Base-by-base conservation (phyloP, 2,113 vertebrate species). In the Pluvialis apricaria region DNA sequence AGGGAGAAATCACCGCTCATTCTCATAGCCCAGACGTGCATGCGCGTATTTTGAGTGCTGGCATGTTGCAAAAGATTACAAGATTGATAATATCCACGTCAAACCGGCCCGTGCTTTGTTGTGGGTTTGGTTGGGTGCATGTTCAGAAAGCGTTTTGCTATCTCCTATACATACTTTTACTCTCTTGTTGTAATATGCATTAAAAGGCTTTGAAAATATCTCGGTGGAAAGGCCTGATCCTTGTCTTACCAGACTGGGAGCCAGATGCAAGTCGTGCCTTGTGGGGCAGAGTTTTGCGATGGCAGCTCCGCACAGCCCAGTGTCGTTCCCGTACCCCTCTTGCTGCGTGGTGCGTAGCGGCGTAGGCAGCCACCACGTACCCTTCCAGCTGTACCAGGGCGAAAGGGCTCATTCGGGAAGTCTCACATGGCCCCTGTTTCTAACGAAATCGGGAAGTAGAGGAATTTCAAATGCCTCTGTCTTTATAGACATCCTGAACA, bases 371-470 rank as follows among this genome's bases (percentile, higher is more conserved):
- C 47, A 49, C 47, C 47, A 49, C 47, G 10, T 49, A 21, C 47
- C 47, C 47, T 49, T 49, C 10, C 47, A 21, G 47, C 47, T 49
- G 47, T 49, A 22, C 47, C 21, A 2, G 5, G n/a, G 12, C 5
- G 1, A 71, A 38, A 24, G 2, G 26, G n/a, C 31, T 26, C 31
- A n/a, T 49, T 49, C 20, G 47, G 47, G 9, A 2, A 29, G 31
- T 15, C 26, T 45, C 45, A 14, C 5, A 0, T 3, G n/a, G 57
- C 11, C 42, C 44, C 25, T 10, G 25, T 32, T 16, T 13, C 42
- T 24, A 32, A 61, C 1, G 15, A 45, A 15, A 31, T 19, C 8
- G 2, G 36, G 45, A 9, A 17, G 31, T 2, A 49, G 70, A 5
- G 7, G 65, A 38, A n/a, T 32, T 89, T 45, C 54, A 9, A 9